A percentile compares a stretch with the other conserved stretches of the same genome.
These are phyloP conservation scores for Plecotus auritus DNA, from an alignment of 2,113 vertebrate species.

Conservation along the genomic window DNA sequence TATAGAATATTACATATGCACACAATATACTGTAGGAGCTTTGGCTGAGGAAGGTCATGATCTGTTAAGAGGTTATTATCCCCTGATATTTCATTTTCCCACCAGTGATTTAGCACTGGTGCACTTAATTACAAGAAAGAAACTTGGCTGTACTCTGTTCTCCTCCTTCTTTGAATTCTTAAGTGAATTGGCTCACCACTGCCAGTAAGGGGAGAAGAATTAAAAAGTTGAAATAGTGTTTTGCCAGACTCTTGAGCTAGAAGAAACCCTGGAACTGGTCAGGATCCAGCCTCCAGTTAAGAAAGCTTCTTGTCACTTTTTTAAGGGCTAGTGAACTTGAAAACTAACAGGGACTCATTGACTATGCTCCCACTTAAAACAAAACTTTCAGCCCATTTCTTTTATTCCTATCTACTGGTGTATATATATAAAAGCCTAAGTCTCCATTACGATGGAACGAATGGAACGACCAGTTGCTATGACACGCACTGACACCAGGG, in stretches of 20 bases:
- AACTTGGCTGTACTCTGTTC: not conserved
- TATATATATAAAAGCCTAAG: too few species aligned
- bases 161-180: not conserved
- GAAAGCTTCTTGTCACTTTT: slow-evolving; percentile 6
- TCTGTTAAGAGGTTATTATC: not conserved
- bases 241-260: not conserved
- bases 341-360: not conserved
- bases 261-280: not conserved
- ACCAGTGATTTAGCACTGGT: not conserved
- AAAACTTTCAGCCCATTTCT: not conserved
- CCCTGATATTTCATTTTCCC: not conserved
- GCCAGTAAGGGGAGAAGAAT: not conserved
- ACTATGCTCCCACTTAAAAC: not conserved
- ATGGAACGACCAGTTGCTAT: too few species aligned
- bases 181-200: not conserved
- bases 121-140: slow-evolving; percentile 11
- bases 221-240: not conserved
- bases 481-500: too few species aligned
- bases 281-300: not conserved
- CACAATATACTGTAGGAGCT: not conserved
- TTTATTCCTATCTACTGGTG: not conserved
- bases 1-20: not conserved
- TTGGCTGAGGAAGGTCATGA: not conserved
- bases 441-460: too few species aligned
- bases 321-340: not conserved